phyloP scores from a whole-genome alignment of 2,888 invertebrate species.

The Lasioglossum morio region DNA sequence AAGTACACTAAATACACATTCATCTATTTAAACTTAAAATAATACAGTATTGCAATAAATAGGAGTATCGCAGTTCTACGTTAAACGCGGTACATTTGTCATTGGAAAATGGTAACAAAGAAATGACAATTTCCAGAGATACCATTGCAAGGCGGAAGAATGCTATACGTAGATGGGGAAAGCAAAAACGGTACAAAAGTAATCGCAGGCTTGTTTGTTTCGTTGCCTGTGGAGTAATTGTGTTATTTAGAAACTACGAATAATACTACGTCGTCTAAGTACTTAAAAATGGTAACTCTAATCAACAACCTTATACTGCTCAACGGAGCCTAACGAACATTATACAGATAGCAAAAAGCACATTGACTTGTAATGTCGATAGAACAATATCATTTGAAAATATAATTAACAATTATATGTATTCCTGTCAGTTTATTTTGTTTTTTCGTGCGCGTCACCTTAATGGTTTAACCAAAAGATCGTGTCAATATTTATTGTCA shows the following conservation, averaged over 20 bases:
- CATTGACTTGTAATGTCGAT: constrained; percentile 28
- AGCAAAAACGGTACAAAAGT: constrained; percentile 57
- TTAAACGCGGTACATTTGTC: constrained; percentile 77
- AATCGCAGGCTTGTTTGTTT: constrained; percentile 33
- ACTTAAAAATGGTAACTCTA: constrained; percentile 68
- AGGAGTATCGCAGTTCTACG: constrained; percentile 87
- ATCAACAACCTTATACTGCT: constrained; percentile 60
- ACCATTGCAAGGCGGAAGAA: constrained; percentile 24
- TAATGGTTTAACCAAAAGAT: constrained; percentile 37
- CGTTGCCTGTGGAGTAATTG: constrained; percentile 25
- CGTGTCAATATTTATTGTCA: constrained; percentile 53
- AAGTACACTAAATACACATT: constrained; percentile 62
- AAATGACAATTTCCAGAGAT: constrained; percentile 44
- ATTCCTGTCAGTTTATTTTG: not conserved
- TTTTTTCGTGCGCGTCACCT: constrained; percentile 28
- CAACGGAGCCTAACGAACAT: constrained; percentile 58
- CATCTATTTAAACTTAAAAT: constrained; percentile 81
- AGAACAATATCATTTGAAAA: constrained; percentile 48
- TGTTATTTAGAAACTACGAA: constrained; percentile 49
- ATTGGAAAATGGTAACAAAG: constrained; percentile 36
- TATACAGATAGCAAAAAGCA: constrained; percentile 55
- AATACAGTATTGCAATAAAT: constrained; percentile 89
- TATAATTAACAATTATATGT: constrained; percentile 41
- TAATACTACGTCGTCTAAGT: constrained; percentile 69
- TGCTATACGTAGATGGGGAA: constrained; percentile 28